These are phyloP conservation scores for Drosophila asahinai DNA, from an alignment of 1,140 invertebrate species.

Conservation along the genomic window DNA sequence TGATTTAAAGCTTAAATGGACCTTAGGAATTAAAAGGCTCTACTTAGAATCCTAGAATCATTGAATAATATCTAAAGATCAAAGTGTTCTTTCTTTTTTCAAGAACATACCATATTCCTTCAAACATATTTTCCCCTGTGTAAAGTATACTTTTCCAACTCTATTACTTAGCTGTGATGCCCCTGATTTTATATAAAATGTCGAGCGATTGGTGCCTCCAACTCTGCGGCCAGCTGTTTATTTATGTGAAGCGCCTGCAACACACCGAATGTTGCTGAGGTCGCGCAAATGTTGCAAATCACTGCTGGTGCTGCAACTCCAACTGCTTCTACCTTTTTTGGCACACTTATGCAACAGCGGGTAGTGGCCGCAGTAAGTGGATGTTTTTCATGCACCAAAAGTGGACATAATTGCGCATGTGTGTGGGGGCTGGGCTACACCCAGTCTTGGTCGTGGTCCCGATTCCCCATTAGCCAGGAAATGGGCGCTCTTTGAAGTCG, in stretches of 20 bases:
- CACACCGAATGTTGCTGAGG: slow-evolving; percentile 62
- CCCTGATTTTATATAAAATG: slow-evolving; percentile 19
- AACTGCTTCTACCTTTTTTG: slow-evolving; percentile 60
- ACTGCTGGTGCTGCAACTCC: slow-evolving; percentile 19
- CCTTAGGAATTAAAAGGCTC: neutral
- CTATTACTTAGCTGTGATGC: slow-evolving; percentile 16
- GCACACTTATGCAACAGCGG: slow-evolving; percentile 66
- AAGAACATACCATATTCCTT: neutral
- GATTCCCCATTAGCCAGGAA: slow-evolving; percentile 45
- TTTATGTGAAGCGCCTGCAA: slow-evolving; percentile 72
- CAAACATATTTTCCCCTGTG: neutral
- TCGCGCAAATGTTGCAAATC: slow-evolving; percentile 48
- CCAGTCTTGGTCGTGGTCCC: slow-evolving; percentile 30
- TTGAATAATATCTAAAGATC: no score
- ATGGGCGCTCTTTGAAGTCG: slow-evolving; percentile 59
- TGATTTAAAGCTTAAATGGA: neutral
- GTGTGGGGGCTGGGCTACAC: slow-evolving; percentile 49
- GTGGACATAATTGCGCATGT: slow-evolving; percentile 66
- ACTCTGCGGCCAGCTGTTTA: slow-evolving; percentile 65
- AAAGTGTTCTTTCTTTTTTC: no score
- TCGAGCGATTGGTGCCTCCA: slow-evolving; percentile 41
- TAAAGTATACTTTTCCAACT: slow-evolving; percentile 4
- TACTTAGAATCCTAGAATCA: neutral
- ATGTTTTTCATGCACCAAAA: slow-evolving; percentile 56
- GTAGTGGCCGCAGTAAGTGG: slow-evolving; percentile 23